Evolutionary conservation across 2,113 vertebrate genomes (phyloP).

Genomic region (Sminthopsis crassicaudata): DNA sequence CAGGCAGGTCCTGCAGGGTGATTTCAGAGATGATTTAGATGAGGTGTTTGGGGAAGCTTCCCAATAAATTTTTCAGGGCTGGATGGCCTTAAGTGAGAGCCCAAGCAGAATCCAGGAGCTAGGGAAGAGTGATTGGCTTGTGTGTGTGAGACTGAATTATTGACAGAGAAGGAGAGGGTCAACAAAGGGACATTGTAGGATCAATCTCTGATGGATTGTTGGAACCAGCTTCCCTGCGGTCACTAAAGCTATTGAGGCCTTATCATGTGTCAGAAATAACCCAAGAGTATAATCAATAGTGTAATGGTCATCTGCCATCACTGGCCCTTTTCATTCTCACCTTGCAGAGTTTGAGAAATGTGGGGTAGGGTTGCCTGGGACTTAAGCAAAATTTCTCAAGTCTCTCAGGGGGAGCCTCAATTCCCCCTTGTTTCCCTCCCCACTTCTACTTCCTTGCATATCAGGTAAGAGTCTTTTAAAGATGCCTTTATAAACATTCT

Average conservation of each 20-base stretch:
- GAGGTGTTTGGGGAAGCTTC: background rate
- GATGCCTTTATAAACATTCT: background rate
- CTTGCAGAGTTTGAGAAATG: background rate
- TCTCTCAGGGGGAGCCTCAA: background rate
- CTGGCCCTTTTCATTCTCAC: background rate
- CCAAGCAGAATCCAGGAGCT: background rate
- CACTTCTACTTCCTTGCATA: background rate
- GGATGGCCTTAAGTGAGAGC: conserved; percentile 4
- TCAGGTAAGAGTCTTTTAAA: background rate
- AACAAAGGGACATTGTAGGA: background rate
- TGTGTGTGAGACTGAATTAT: background rate
- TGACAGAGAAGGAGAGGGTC: background rate
- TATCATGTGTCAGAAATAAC: background rate
- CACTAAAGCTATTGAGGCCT: background rate
- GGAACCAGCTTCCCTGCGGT: background rate
- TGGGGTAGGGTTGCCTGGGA: background rate
- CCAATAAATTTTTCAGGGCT: background rate
- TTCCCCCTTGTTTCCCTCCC: background rate
- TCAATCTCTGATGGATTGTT: background rate
- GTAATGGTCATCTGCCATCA: background rate
- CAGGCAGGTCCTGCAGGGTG: background rate
- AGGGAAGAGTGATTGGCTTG: background rate
- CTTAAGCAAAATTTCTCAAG: background rate
- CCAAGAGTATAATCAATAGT: background rate
- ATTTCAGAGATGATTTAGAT: background rate